Conservation (phyloP, 2,797 vertebrate genomes). For the Paedocypris micromegethes region DNA sequence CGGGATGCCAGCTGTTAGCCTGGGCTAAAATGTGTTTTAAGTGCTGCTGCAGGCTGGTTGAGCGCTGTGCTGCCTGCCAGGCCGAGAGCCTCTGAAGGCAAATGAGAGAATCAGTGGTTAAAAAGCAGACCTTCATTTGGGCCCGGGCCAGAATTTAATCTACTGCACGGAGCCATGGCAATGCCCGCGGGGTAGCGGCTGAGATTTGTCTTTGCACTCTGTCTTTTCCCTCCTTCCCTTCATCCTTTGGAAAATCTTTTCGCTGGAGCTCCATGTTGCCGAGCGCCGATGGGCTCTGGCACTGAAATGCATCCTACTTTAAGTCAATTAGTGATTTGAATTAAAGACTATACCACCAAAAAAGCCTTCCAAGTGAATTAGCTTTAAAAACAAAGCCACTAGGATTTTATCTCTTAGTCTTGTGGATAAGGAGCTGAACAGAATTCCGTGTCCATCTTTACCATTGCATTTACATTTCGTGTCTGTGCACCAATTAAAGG, state of each 20-base stretch:
- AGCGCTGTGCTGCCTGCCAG: conserved; percentile 70
- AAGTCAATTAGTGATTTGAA: conserved; percentile 65
- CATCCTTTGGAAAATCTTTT: conserved; percentile 39
- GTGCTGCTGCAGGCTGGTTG: conserved; percentile 71
- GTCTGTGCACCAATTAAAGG: conserved; percentile 24
- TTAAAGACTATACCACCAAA: conserved; percentile 53
- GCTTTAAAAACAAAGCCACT: conserved; percentile 45
- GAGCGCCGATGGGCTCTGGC: conserved; percentile 61
- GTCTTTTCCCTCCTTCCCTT: conserved; percentile 11
- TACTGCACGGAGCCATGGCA: conserved; percentile 63
- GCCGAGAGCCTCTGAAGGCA: conserved; percentile 66
- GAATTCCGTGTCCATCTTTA: conserved; percentile 3
- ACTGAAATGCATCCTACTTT: conserved; percentile 51
- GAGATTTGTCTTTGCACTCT: conserved; percentile 52
- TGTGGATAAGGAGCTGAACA: too few species aligned
- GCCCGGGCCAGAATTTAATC: conserved; percentile 67
- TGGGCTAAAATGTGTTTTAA: conserved; percentile 73
- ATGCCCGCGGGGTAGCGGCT: conserved; percentile 57
- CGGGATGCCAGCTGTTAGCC: conserved; percentile 73
- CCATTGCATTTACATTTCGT: conserved; percentile 34
- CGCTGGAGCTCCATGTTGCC: conserved; percentile 53
- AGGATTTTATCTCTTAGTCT: conserved; percentile 2
- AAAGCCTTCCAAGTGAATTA: conserved; percentile 61
- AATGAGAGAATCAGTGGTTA: conserved; percentile 74
- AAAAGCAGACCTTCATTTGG: conserved; percentile 72